Base-by-base conservation (phyloP, 1,140 invertebrate species). In the Limonius californicus region DNA sequence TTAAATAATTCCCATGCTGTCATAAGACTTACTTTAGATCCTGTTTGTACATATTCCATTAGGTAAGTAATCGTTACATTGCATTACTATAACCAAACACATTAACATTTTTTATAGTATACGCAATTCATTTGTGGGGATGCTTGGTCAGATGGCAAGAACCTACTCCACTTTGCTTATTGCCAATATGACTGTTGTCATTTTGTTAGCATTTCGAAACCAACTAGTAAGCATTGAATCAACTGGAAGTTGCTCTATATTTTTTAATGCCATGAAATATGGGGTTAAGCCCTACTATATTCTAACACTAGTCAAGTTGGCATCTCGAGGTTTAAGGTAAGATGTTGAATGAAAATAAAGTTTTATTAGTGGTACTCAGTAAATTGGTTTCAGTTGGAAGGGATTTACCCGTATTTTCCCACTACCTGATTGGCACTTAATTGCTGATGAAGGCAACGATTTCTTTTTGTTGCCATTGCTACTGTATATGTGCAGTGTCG, bases 1-100 rank as follows among this genome's bases (percentile, higher is more conserved):
- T 73, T 73, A 15, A 67, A 67, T 3, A 58, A 69, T 42, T 68
- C 73, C 65, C 69, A 74, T 15, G 72, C 81, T 1, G 70, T 61
- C n/a, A 67, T 87, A 0, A 79, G 77, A 63, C 57, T 87, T 14
- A 82, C 78, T 47, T 70, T 85, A 54, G 81, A 86, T 74, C 81
- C 84, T n/a, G 67, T 74, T 7, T 88, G 85, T 69, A 75, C 76
- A 12, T 87, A 87, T 70, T 70, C 69, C 60, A 77, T 88, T 14
- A 82, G 78, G 81, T 82, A 70, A 16, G 11, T 39, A 2, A 39
- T 27, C 3, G 23, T 27, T 27, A 27, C 23, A 27, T 4, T 4
- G 9, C 3, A 9, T 27, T 27, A 27, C 23, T 27, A 27, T 9
- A 39, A 39, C 2, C 2, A 39, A 32, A 32, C 11, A 6, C 4